Evolutionary conservation across 1,140 invertebrate species (phyloP).

Genomic region (Drosophila lacertosa): DNA sequence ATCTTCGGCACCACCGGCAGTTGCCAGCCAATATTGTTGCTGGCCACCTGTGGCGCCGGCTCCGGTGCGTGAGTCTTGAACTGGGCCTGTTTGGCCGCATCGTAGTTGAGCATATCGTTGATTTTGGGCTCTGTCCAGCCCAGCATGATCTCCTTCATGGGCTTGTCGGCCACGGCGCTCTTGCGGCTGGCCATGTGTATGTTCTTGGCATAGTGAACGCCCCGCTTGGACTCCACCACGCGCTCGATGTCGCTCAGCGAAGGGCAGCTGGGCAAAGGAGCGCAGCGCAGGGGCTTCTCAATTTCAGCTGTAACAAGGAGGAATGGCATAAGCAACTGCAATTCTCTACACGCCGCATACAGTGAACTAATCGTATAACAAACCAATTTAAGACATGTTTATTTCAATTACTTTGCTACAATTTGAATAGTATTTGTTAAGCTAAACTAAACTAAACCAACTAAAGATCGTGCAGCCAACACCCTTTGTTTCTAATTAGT

Average conservation of each 20-base stretch:
- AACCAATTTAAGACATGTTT: not conserved
- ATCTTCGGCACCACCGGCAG: constrained; percentile 58
- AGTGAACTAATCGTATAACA: not conserved
- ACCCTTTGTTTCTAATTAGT: constrained; percentile 12
- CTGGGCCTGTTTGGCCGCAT: constrained; percentile 32
- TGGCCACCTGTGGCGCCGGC: constrained; percentile 64
- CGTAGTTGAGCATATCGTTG: constrained; percentile 73
- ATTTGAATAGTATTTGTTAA: not conserved
- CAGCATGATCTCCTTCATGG: constrained; percentile 57
- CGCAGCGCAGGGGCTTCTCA: constrained; percentile 41
- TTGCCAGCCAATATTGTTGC: constrained; percentile 64
- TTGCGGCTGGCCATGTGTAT: constrained; percentile 46
- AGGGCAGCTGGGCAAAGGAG: constrained; percentile 60
- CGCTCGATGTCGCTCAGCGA: constrained; percentile 76
- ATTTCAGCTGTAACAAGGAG: constrained; percentile 40
- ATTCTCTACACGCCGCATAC: no score
- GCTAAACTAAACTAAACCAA: not conserved
- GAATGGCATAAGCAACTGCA: not conserved
- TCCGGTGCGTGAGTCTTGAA: constrained; percentile 45
- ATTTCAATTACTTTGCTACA: constrained; percentile 11
- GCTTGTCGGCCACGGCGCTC: constrained; percentile 34
- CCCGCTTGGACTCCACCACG: constrained; percentile 64
- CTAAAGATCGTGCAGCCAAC: constrained; percentile 1
- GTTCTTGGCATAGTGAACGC: constrained; percentile 65
- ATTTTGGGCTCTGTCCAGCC: constrained; percentile 77